A percentile compares a stretch with the other conserved stretches of the same genome.
Conservation (phyloP, 1,140 invertebrate genomes). For the Drosophila simulans region DNA sequence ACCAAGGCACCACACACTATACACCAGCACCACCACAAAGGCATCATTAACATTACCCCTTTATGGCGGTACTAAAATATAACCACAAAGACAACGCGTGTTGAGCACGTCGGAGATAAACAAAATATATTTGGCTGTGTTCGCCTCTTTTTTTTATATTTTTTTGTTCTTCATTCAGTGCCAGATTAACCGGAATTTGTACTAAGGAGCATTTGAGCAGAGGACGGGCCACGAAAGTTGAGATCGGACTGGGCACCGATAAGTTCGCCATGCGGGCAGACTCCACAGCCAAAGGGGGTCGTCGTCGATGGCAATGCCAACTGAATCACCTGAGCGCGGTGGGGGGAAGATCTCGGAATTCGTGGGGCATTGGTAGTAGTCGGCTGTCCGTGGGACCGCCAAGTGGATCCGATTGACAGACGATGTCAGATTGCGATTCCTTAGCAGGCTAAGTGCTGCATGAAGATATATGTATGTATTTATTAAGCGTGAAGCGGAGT, state of each 20-base stretch:
- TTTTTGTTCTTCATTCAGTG: not conserved
- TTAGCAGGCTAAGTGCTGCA: constrained; percentile 25
- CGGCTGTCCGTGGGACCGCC: no score
- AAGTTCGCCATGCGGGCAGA: constrained; percentile 17
- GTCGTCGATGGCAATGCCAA: not conserved
- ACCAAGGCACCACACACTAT: constrained; percentile 6
- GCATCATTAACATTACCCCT: constrained; percentile 80
- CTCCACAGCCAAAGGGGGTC: not conserved
- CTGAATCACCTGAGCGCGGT: constrained; percentile 4
- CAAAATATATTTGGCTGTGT: constrained; percentile 58
- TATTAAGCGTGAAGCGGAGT: constrained; percentile 5
- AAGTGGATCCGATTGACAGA: constrained; percentile 33
- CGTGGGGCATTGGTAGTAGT: not conserved
- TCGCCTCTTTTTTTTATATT: constrained; percentile 11
- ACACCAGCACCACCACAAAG: constrained; percentile 26
- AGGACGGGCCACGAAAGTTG: constrained; percentile 2
- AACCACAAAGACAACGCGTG: constrained; percentile 77
- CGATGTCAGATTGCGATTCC: constrained; percentile 48
- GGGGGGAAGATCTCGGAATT: not conserved
- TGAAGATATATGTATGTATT: constrained; percentile 17
- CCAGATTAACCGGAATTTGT: constrained; percentile 47
- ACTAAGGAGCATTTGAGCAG: constrained; percentile 5
- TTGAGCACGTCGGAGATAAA: constrained; percentile 81
- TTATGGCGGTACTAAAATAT: constrained; percentile 79
- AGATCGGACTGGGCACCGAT: constrained; percentile 10